Base-by-base conservation (phyloP, 1,140 invertebrate genomes). In the Polypedilum vanderplanki region DNA sequence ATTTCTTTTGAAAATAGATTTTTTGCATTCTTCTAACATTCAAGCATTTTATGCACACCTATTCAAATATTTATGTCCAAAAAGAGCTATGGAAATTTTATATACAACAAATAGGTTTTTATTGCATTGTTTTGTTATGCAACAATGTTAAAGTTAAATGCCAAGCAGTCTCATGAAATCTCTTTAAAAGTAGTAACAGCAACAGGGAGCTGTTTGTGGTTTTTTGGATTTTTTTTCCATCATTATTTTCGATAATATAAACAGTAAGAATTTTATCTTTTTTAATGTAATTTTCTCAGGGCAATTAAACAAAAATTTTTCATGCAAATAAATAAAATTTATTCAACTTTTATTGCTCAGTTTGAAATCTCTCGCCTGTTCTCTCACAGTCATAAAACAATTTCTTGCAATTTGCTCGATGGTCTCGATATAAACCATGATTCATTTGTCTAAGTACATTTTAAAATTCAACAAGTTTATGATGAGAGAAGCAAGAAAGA, bases 241-340 rank as follows among this genome's bases (percentile, higher is more conserved):
- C 3, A 15, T 57, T 33, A 33, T 33, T 33, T 5, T 33, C 24
- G 1, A 33, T 33, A 5, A 33, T 33, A 33, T 33, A 33, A 33
- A 5, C 1, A 33, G 46, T 12, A 57, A 12, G 3, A 15, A 46
- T 8, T 57, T 15, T 15, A 4, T 15, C n/a, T n/a, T n/a, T 57
- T 57, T 57, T n/a, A 57, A n/a, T 57, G 46, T n/a, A 57, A 12
- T 57, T 57, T 57, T 57, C 46, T 15, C 46, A 57, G 10, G 46
- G 12, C 12, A 57, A 57, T n/a, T 57, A 57, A 57, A n/a, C 46
- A 15, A 4, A 15, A 57, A 57, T 57, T n/a, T 57, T n/a, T 9
- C 46, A 57, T 57, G 46, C 46, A 57, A 57, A 57, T 57, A n/a
- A 57, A 57, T n/a, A n/a, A 57, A 57, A n/a, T 57, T 57, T 57